phyloP scores from a whole-genome alignment of 2,797 vertebrate species.

The Ptychadena robeensis region DNA sequence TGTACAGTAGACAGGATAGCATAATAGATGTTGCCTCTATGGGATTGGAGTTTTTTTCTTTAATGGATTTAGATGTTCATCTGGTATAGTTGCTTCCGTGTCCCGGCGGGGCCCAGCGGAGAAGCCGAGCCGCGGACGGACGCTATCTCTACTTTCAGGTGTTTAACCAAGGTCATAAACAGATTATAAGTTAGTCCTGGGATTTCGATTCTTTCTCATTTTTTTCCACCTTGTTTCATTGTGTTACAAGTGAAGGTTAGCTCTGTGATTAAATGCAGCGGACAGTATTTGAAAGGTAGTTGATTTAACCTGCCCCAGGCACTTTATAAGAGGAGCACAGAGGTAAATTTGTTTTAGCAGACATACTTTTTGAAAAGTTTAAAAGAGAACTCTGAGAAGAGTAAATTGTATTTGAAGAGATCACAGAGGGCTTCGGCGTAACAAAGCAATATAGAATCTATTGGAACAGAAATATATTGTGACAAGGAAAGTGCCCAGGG shows the following conservation, averaged over 20 bases:
- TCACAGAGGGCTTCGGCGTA: too few species aligned
- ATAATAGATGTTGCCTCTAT: constrained; percentile 42
- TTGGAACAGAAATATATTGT: too few species aligned
- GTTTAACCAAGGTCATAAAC: constrained; percentile 59
- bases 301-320: constrained; percentile 33
- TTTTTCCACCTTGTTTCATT: constrained; percentile 24
- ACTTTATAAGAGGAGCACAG: background rate
- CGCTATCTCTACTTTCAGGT: constrained; percentile 51
- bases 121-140: constrained; percentile 37
- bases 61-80: constrained; percentile 60
- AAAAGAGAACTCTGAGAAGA: background rate
- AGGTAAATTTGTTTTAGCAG: background rate
- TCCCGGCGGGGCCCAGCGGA: constrained; percentile 30
- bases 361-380: background rate
- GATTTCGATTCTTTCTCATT: constrained; percentile 34
- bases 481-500: too few species aligned
- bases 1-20: constrained; percentile 51
- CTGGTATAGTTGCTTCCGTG: constrained; percentile 31
- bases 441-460: too few species aligned
- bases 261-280: constrained; percentile 32
- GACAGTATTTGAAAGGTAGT: constrained; percentile 34
- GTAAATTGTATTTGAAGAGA: too few species aligned
- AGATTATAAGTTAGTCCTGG: constrained; percentile 46
- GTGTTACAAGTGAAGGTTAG: constrained; percentile 49
- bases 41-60: constrained; percentile 55